Evolutionary conservation across 2,113 vertebrate genomes (phyloP), one percentile per base, ranked within the genome.

Genomic region (Ramphastos sulfuratus): DNA sequence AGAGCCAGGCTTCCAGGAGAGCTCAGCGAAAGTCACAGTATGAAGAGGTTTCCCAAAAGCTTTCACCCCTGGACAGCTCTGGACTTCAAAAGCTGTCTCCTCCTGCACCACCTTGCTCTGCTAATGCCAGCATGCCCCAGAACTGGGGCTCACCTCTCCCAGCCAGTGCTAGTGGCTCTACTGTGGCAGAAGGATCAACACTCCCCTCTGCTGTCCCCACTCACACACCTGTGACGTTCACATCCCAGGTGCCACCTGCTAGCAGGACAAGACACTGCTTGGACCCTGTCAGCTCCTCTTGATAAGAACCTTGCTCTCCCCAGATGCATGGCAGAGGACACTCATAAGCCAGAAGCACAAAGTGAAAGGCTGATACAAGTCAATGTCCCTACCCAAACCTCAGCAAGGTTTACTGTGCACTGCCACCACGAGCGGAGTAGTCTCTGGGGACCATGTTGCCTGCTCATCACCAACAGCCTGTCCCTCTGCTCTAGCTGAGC

Each of bases 211-310:
- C 64, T 70, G 64, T 23, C 67, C 89, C 66, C 5, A 7, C 14
- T 44, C 83, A 8, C 4, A 2, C 42, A 60, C 10, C 52, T 24
- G 35, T 13, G 4, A 54, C 50, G 3, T 37, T 10, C 66, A 78
- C 67, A 39, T 30, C 67, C 64, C 82, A n/a, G 33, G 7, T 85
- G 72, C 15, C 94, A 85, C 91, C 87, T 70, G 65, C 54, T 39
- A 86, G 54, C 42, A 12, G 0, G 37, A 27, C 9, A 3, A 2
- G 0, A 61, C 2, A 0, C 44, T 58, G 15, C 17, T 15, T 21
- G 59, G 48, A 30, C n/a, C 71, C 54, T 58, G 2, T 11, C n/a
- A 78, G 61, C 5, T 65, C 27, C 39, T 55, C 54, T 60, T 9
- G 15, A 21, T 9, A 42, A 85, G 8, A 46, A 19, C n/a, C 21